phyloP scores from a whole-genome alignment of 2,113 vertebrate species.

The Neogobius melanostomus region DNA sequence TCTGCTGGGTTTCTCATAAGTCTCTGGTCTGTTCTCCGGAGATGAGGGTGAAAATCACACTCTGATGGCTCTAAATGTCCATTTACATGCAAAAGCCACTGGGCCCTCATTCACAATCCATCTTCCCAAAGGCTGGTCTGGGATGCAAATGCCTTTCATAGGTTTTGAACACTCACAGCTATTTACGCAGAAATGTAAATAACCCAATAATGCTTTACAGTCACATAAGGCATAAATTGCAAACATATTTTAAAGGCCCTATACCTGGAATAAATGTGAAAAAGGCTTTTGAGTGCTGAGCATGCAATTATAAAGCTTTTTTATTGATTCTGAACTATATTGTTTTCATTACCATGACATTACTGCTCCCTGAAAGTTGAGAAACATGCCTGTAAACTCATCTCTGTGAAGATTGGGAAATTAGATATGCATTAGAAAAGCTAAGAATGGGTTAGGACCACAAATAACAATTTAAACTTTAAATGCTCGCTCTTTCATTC shows the following conservation, averaged over 20 bases:
- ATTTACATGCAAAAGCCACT: slow-evolving; percentile 25
- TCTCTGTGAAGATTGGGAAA: no score
- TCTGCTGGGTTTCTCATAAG: slow-evolving; percentile 22
- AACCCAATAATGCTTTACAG: background rate
- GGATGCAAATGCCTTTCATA: slow-evolving; percentile 31
- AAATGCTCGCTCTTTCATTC: background rate
- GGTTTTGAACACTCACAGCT: slow-evolving; percentile 19
- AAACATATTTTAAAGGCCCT: no score
- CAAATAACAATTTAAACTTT: background rate
- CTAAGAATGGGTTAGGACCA: no score
- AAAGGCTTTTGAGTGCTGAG: no score
- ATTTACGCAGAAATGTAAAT: slow-evolving; percentile 7
- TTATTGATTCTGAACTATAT: no score
- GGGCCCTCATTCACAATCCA: background rate
- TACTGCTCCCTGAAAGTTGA: no score
- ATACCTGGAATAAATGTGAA: background rate
- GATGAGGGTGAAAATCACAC: slow-evolving; percentile 9
- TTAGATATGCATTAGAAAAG: no score
- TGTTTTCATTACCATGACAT: no score
- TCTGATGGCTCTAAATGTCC: slow-evolving; percentile 29
- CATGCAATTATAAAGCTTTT: no score
- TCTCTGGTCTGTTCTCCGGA: slow-evolving; percentile 10
- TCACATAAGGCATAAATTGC: background rate
- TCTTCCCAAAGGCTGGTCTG: slow-evolving; percentile 21
- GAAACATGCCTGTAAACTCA: no score